A percentile compares a stretch with the other conserved stretches of the same genome.
Evolutionary conservation across 2,797 vertebrate genomes (phyloP).

Genomic region (Petrocephalus schoutedeni): DNA sequence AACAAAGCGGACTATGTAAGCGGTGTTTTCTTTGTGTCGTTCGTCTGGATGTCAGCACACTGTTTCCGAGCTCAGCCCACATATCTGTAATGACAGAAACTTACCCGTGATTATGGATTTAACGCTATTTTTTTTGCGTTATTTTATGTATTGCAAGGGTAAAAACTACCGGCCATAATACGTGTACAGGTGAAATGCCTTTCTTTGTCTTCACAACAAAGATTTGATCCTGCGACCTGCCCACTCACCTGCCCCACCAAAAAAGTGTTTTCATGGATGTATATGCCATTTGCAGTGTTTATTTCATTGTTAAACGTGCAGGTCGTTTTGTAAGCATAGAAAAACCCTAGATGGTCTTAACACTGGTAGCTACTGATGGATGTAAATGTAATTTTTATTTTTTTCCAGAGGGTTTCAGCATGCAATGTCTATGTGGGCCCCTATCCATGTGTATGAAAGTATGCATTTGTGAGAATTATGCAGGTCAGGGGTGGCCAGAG

Average conservation of each 20-base stretch:
- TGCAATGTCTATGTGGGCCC: not conserved
- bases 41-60: not conserved
- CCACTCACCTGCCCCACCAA: not conserved
- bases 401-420: not conserved
- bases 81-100: not conserved
- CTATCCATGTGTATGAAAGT: not conserved
- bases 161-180: not conserved
- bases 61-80: not conserved
- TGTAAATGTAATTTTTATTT: not conserved
- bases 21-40: conserved; percentile 9
- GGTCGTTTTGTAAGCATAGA: not conserved
- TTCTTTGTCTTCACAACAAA: conserved; percentile 4
- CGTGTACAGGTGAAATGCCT: conserved; percentile 8
- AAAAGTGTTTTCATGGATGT: conserved; percentile 1
- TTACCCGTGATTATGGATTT: not conserved
- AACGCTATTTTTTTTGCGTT: not conserved
- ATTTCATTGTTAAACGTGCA: not conserved
- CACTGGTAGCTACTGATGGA: not conserved
- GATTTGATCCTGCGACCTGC: not conserved
- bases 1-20: conserved; percentile 4
- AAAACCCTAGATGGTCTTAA: not conserved
- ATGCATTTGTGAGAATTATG: conserved; percentile 26
- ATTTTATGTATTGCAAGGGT: not conserved
- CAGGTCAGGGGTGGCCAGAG: conserved; percentile 15
- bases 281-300: not conserved